Evolutionary conservation across 2,797 vertebrate genomes (phyloP).

Genomic region (Crax fasciolata): DNA sequence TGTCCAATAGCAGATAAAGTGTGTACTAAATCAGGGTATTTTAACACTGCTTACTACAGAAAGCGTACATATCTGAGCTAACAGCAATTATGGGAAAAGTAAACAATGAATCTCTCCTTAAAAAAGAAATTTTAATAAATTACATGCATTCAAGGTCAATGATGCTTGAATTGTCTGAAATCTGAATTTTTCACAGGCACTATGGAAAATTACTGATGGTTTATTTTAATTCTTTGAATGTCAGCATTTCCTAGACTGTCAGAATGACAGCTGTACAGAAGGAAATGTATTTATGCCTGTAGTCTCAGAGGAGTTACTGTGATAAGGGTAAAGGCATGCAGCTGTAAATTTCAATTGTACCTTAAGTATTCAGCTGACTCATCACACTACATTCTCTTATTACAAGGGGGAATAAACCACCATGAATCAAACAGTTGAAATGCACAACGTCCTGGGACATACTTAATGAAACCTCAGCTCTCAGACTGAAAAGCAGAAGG

Average conservation of each 20-base stretch:
- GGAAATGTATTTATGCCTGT: not conserved
- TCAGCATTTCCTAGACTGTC: not conserved
- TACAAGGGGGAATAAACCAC: not conserved
- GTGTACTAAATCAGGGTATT: not conserved
- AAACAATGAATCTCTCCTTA: not conserved
- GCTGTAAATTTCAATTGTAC: not conserved
- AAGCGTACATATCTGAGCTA: not conserved
- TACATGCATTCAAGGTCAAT: not conserved
- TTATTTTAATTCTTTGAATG: not conserved
- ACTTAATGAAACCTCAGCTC: not conserved
- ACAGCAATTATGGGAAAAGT: not conserved
- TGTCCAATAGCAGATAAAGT: not conserved
- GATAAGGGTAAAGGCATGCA: not conserved
- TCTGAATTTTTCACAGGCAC: not conserved
- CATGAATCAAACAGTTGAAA: not conserved
- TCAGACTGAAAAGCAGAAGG: not conserved
- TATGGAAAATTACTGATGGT: not conserved
- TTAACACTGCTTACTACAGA: not conserved
- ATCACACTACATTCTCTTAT: not conserved
- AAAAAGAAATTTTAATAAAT: not conserved
- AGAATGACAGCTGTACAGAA: not conserved
- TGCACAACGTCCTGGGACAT: not conserved
- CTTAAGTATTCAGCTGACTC: constrained; percentile 16
- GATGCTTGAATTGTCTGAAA: not conserved
- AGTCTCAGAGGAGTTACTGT: not conserved